Conservation (phyloP, 1,140 invertebrate species). For the Drosophila seguyi region DNA sequence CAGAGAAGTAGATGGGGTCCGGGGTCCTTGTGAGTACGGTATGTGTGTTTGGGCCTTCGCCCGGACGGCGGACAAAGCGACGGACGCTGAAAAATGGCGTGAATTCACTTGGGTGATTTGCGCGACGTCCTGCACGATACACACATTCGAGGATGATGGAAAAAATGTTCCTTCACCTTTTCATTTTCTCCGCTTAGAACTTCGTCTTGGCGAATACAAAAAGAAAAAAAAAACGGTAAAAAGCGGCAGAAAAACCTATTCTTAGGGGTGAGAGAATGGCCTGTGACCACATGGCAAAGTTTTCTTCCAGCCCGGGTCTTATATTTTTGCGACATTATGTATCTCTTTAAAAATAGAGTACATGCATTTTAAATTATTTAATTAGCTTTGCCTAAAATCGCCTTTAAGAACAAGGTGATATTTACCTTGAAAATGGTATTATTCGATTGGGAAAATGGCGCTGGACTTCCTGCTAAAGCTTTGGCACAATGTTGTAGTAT, state of each 20-base stretch:
- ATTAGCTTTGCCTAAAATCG: neutral
- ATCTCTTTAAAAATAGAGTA: neutral
- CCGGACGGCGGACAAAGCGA: conserved; percentile 69
- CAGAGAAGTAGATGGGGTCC: neutral
- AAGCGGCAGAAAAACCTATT: conserved; percentile 14
- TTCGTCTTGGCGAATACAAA: conserved; percentile 37
- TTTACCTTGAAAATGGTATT: neutral
- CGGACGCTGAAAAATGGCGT: conserved; percentile 83
- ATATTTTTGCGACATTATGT: neutral
- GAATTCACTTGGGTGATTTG: conserved; percentile 82
- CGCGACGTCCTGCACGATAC: conserved; percentile 63
- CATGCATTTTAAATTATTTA: conserved; percentile 1
- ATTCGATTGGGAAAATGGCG: neutral
- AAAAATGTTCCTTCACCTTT: conserved; percentile 52
- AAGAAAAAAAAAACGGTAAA: conserved; percentile 2
- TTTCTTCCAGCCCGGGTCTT: neutral
- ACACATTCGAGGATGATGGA: conserved; percentile 62
- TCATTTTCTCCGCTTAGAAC: conserved; percentile 45
- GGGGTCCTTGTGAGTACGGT: conserved; percentile 13
- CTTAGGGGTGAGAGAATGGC: neutral
- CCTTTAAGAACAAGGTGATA: neutral
- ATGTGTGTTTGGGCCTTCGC: conserved; percentile 55
- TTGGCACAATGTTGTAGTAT: neutral
- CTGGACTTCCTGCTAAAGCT: neutral
- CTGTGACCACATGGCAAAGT: conserved; percentile 30